phyloP scores from a whole-genome alignment of 2,113 vertebrate species.

The Centropus bengalensis region DNA sequence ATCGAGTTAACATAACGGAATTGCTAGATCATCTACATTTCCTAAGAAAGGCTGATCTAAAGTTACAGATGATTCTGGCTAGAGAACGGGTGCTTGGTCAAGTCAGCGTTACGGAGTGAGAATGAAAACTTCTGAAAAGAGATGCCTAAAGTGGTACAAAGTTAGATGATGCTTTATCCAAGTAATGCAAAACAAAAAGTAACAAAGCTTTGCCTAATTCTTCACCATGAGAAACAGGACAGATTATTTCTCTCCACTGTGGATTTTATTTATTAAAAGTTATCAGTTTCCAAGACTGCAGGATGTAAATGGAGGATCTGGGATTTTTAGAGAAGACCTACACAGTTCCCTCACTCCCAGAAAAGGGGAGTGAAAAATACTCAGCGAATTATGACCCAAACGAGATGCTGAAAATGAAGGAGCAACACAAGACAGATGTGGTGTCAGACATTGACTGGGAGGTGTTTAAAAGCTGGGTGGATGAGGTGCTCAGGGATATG shows the following conservation, averaged over 20 bases:
- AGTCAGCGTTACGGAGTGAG: neutral
- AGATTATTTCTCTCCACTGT: neutral
- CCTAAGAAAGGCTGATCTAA: neutral
- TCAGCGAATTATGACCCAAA: neutral
- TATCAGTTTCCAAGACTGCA: neutral
- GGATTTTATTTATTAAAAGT: neutral
- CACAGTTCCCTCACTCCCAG: neutral
- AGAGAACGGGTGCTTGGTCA: neutral
- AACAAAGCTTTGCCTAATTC: neutral
- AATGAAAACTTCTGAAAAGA: neutral
- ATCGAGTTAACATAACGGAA: neutral
- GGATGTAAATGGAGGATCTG: neutral
- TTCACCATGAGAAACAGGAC: neutral
- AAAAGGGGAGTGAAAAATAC: neutral
- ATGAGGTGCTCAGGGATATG: no score
- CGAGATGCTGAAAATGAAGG: neutral
- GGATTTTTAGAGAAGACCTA: neutral
- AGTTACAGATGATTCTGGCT: neutral
- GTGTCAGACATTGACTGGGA: neutral
- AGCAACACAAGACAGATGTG: neutral
- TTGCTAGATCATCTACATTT: neutral
- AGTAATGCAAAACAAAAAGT: neutral
- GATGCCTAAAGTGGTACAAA: neutral
- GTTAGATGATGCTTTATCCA: neutral
- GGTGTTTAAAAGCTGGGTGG: no score